Evolutionary conservation across 2,113 vertebrate species (phyloP).

Genomic region (Gyps fulvus): DNA sequence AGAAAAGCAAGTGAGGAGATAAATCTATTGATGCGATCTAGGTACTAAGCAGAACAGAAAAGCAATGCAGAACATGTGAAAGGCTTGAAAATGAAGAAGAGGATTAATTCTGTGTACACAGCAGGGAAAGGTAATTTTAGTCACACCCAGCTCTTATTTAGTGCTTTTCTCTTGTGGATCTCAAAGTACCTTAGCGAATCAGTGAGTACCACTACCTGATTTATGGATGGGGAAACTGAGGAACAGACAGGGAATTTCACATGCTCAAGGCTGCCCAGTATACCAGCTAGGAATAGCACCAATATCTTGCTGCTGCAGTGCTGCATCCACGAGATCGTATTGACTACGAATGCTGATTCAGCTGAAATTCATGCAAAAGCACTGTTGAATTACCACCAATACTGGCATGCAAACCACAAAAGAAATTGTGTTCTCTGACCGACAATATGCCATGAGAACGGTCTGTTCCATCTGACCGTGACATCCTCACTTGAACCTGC

Average conservation of each 20-base stretch:
- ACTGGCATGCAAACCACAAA: background rate
- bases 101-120: background rate
- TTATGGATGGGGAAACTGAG: background rate
- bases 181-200: background rate
- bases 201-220: background rate
- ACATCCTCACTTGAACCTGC: background rate
- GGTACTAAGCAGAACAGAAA: background rate
- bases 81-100: background rate
- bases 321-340: background rate
- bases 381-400: background rate
- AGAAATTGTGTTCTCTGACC: background rate
- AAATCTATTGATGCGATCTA: background rate
- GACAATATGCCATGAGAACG: background rate
- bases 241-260: background rate
- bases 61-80: background rate
- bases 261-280: background rate
- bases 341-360: background rate
- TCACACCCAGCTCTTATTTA: background rate
- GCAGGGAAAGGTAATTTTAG: background rate
- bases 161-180: background rate
- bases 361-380: background rate
- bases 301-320: background rate
- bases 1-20: background rate
- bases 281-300: background rate
- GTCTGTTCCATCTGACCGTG: background rate